These are phyloP conservation scores for Excalfactoria chinensis DNA, from an alignment of 2,113 vertebrate genomes.

Conservation along the genomic window DNA sequence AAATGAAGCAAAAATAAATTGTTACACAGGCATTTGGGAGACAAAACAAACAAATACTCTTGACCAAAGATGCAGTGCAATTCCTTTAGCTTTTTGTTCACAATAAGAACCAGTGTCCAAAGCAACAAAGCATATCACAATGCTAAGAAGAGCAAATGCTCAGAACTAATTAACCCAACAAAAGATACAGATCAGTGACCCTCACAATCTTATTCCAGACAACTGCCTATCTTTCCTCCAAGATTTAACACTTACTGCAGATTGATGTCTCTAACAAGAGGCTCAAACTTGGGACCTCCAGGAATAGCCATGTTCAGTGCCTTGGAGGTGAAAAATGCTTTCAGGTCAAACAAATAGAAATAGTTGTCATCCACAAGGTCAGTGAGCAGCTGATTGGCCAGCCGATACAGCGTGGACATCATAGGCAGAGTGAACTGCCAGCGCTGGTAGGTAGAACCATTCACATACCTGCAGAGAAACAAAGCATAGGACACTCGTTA, in stretches of 20 bases:
- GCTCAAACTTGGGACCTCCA: slow-evolving; percentile 97
- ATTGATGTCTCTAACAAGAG: slow-evolving; percentile 97
- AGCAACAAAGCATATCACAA: neutral
- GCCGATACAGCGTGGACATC: slow-evolving; percentile 98
- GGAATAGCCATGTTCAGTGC: slow-evolving; percentile 99
- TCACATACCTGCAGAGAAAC: slow-evolving; percentile 85
- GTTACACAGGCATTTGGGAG: neutral
- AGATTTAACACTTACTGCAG: slow-evolving; percentile 88
- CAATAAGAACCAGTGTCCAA: neutral
- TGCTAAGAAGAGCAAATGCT: accelerated
- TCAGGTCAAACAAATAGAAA: slow-evolving; percentile 97
- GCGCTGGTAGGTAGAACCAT: slow-evolving; percentile 95
- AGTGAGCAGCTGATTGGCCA: slow-evolving; percentile 97
- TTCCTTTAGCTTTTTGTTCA: neutral
- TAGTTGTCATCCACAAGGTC: slow-evolving; percentile 97
- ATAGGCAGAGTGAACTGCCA: slow-evolving; percentile 99
- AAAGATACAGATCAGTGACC: neutral
- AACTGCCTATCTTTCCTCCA: neutral
- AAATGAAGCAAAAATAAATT: neutral
- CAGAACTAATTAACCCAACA: neutral
- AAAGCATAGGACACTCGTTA: neutral
- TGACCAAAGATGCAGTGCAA: neutral
- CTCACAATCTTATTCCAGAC: neutral
- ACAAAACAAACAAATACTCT: neutral
- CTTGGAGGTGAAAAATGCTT: slow-evolving; percentile 98